Percentiles rank a stretch among this genome's conserved stretches.
These are phyloP conservation scores for Caenorhabditis wallacei DNA, from an alignment of 2,888 invertebrate species.

Conservation along the genomic window DNA sequence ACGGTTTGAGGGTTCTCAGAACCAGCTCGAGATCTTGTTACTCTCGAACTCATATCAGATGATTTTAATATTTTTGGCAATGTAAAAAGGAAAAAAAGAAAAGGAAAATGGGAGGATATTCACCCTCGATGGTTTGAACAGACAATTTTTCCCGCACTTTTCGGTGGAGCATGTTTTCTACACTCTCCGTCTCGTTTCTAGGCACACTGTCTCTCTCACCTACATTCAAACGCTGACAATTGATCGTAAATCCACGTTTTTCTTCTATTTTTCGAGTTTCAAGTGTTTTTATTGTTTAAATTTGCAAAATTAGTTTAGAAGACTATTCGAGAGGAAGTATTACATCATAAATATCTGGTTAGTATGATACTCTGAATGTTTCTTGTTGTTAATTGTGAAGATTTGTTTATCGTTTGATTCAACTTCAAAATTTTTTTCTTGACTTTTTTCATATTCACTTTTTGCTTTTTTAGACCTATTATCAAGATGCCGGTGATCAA, in stretches of 20 bases:
- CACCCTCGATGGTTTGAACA: constrained; percentile 13
- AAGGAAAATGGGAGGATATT: neutral
- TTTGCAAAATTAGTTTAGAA: neutral
- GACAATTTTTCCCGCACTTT: constrained; percentile 57
- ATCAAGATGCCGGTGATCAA: constrained; percentile 76
- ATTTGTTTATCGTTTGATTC: too few species aligned
- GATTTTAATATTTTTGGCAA: neutral
- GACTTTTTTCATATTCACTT: too few species aligned
- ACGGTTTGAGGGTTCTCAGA: constrained; percentile 43
- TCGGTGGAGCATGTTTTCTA: constrained; percentile 42
- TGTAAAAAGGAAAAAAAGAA: constrained; percentile 9
- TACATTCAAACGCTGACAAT: constrained; percentile 43
- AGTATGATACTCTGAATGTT: too few species aligned
- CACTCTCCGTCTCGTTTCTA: constrained; percentile 10
- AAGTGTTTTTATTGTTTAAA: neutral
- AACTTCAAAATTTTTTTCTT: too few species aligned
- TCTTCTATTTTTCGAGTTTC: neutral
- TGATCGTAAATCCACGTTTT: constrained; percentile 45
- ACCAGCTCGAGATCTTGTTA: constrained; percentile 49
- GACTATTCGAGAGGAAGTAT: too few species aligned
- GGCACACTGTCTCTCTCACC: neutral
- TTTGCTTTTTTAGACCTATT: neutral
- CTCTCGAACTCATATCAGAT: constrained; percentile 43
- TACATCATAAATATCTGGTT: too few species aligned
- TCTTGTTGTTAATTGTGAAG: too few species aligned